Evolutionary conservation across 2,113 vertebrate genomes (phyloP), one percentile per base, ranked within the genome.

Genomic region (Cricetomys ansorgei): DNA sequence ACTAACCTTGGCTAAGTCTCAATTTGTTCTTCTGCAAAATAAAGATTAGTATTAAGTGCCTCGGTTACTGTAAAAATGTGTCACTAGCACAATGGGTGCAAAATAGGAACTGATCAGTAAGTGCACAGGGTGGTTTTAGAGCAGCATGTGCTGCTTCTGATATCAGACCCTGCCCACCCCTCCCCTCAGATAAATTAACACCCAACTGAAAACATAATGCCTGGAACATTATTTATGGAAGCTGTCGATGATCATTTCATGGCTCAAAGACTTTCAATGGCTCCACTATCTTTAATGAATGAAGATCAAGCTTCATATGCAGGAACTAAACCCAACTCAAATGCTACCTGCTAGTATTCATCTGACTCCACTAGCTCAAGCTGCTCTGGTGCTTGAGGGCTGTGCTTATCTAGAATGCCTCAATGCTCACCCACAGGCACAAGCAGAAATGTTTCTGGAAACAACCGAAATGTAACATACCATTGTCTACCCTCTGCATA

Each of bases 311-410:
- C 50, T 85, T 43, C n/a, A 72, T 43, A 34, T 19, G 80, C n/a
- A 37, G 80, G 64, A 93, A 89, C 50, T 37, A 37, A 40, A 72
- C 40, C 57, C 65, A 27, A 5, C 48, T 65, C 62, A 43, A 55
- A 83, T 2, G 48, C 65, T 29, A 1, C 21, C 25, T 27, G 27
- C 53, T 50, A 45, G 11, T 29, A 45, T 23, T 55, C 40, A 45
- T 5, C 0, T n/a, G 2, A 1, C 13, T 17, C 55, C 0, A 17
- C 1, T 0, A n/a, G 25, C 15, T 80, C 53, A 23, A 5, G 50
- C 29, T 57, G 55, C 45, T 50, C 75, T 7, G 4, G 2, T 0
- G 16, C 19, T 50, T 21, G 4, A 8, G 37, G 40, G 29, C 31
- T 43, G 1, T 34, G 72, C 86, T 59, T 3, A 45, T 2, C 79